These are phyloP conservation scores for Aleiodes alternator DNA, from an alignment of 2,888 invertebrate species.

Conservation along the genomic window DNA sequence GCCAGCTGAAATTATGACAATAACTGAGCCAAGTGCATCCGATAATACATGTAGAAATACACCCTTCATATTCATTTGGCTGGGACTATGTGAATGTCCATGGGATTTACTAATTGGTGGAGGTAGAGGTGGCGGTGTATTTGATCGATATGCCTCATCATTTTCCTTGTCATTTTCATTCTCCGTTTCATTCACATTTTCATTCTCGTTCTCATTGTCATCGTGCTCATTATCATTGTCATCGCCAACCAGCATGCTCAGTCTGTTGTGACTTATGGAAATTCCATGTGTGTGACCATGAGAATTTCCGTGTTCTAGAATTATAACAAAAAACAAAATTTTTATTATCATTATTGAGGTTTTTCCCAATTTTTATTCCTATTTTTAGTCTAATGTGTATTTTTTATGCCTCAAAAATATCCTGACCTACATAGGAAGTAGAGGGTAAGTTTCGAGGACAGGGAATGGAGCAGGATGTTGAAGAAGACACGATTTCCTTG, in stretches of 20 bases:
- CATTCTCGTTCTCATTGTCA: slow-evolving; percentile 74
- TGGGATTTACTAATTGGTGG: slow-evolving; percentile 73
- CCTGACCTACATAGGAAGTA: slow-evolving; percentile 59
- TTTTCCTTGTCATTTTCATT: slow-evolving; percentile 82
- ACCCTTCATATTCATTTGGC: slow-evolving; percentile 99
- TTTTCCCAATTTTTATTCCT: slow-evolving; percentile 11
- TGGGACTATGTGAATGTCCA: slow-evolving; percentile 80
- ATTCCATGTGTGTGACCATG: slow-evolving; percentile 81
- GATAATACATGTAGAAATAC: slow-evolving; percentile 99
- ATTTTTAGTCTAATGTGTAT: not conserved
- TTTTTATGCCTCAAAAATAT: slow-evolving; percentile 5
- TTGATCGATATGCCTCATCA: slow-evolving; percentile 78
- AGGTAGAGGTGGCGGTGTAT: slow-evolving; percentile 68
- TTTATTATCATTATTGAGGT: not conserved
- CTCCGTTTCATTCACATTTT: slow-evolving; percentile 82
- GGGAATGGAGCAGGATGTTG: slow-evolving; percentile 43
- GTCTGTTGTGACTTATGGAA: slow-evolving; percentile 79
- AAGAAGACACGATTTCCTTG: slow-evolving; percentile 48
- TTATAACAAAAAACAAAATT: not conserved
- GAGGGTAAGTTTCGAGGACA: slow-evolving; percentile 49
- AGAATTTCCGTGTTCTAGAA: slow-evolving; percentile 84
- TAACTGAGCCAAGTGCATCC: slow-evolving; percentile 96
- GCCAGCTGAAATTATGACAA: slow-evolving; percentile 91
- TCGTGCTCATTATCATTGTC: slow-evolving; percentile 82
- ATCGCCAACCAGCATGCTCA: slow-evolving; percentile 77